These are phyloP conservation scores for Canis aureus DNA, from an alignment of 2,113 vertebrate species.

Conservation along the genomic window DNA sequence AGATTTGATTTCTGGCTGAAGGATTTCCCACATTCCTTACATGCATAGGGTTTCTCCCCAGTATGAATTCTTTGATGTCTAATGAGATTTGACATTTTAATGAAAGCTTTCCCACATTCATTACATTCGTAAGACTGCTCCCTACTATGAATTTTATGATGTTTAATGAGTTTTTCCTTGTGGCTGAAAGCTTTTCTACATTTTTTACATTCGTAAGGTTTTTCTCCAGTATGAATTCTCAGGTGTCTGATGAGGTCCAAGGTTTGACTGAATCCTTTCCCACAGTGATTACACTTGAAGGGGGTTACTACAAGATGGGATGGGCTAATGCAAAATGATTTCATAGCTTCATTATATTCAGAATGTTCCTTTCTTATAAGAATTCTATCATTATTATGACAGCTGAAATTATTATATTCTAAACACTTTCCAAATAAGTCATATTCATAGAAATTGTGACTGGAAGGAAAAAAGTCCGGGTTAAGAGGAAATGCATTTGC, in stretches of 20 bases:
- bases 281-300: conserved; percentile 81
- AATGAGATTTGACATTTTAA: conserved; percentile 82
- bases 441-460: conserved; percentile 40
- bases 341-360: conserved; percentile 50
- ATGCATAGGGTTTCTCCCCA: conserved; percentile 80
- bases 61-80: conserved; percentile 82
- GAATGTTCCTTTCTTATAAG: conserved; percentile 58
- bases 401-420: conserved; percentile 60
- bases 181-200: conserved; percentile 82
- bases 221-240: conserved; percentile 80
- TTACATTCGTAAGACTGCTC: conserved; percentile 77
- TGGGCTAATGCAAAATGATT: conserved; percentile 37
- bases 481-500: conserved; percentile 63
- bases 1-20: conserved; percentile 80
- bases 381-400: conserved; percentile 17
- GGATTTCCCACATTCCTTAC: conserved; percentile 80
- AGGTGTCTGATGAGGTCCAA: conserved; percentile 80
- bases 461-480: conserved; percentile 63
- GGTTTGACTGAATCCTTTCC: conserved; percentile 74
- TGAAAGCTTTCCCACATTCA: conserved; percentile 79
- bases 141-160: conserved; percentile 78
- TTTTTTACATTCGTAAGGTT: conserved; percentile 77
- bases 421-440: conserved; percentile 59
- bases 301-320: conserved; percentile 62
- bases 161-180: conserved; percentile 77